Base-by-base conservation (phyloP, 2,888 invertebrate species). In the Drosophila percnosoma region DNA sequence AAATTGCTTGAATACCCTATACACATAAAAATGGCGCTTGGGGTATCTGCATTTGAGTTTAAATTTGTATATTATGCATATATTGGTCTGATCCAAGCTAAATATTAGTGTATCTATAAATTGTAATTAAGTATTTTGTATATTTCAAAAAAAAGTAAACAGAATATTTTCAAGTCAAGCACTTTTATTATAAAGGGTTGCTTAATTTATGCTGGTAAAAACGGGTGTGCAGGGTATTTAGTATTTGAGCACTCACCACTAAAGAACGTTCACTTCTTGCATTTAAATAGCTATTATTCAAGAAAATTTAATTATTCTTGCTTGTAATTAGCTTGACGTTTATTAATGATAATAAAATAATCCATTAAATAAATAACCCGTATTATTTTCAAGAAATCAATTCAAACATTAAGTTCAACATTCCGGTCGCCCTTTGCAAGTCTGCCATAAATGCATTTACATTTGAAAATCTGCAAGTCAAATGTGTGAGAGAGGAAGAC, bases 1-100 rank as follows among this genome's bases (percentile, higher is more conserved):
- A 65, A 75, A 38, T 58, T 58, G 33, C 76, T 76, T 57, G n/a
- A 4, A 45, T 54, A 65, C 57, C 54, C 59, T 52, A 34, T 48
- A 15, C 8, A 40, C n/a, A 11, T 4, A 4, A 18, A 29, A 24
- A 6, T 6, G 24, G 4, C 24, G 4, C 6, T 11, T 21, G 10
- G 27, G n/a, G 40, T 31, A 15, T 55, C n/a, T 55, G 15, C 13
- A 29, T 6, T 27, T n/a, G 2, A 24, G 11, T 2, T 11, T 5
- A 11, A 0, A 42, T 21, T 42, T 45, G 13, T 21, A 21, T 45
- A 15, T 1, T 15, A 8, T 7, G 45, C 13, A 15, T 7, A 7
- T 15, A 2, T 15, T 21, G 15, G 21, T 13, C 21, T 15, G 13
- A 21, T 21, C 21, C 13, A 15, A 21, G 21, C 11, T 1, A 21